Base-by-base conservation (phyloP, 2,797 vertebrate species). In the Eulemur coronatus region DNA sequence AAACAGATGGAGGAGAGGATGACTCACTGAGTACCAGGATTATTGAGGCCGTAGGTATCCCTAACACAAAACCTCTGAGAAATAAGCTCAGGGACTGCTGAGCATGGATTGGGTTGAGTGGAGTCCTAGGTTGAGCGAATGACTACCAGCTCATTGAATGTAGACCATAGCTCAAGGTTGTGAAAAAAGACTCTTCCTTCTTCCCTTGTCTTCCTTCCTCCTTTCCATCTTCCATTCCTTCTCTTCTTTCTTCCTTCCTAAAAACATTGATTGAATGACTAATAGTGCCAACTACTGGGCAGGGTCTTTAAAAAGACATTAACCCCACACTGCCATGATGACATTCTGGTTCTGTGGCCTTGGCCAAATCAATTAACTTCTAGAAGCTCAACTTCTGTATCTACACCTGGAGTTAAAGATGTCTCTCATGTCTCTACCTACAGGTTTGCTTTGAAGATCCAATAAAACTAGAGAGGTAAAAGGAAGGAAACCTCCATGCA, bases 21-120 rank as follows among this genome's bases (percentile, higher is more conserved):
- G 98, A 98, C 97, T 98, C 98, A 98, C 96, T 69, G 30, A 94
- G 91, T 76, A 91, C 96, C 96, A 96, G 94, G 10, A 85, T 89
- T 79, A 92, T 78, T 17, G 69, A 92, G 95, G 95, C 97, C 92
- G 95, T 35, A 96, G 96, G 94, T 93, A 52, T 96, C 84, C 94
- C 95, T 87, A 85, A 63, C 85, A 94, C 6, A 76, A 55, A 75
- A 70, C 78, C 91, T 86, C 87, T 81, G 95, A 91, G 88, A 96
- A 95, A 70, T 82, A 76, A 86, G 20, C 5, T 24, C 28, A 59
- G 24, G 22, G 65, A 35, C 80, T 11, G 48, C n/a, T 55, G 61
- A 89, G 28, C 22, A 52, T 72, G 30, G 67, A 11, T 46, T 65
- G 4, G 35, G n/a, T 1, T 59, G 41, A 63, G 35, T 43, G 9